Conservation (phyloP, 2,797 vertebrate genomes). For the Fundulus diaphanus region DNA sequence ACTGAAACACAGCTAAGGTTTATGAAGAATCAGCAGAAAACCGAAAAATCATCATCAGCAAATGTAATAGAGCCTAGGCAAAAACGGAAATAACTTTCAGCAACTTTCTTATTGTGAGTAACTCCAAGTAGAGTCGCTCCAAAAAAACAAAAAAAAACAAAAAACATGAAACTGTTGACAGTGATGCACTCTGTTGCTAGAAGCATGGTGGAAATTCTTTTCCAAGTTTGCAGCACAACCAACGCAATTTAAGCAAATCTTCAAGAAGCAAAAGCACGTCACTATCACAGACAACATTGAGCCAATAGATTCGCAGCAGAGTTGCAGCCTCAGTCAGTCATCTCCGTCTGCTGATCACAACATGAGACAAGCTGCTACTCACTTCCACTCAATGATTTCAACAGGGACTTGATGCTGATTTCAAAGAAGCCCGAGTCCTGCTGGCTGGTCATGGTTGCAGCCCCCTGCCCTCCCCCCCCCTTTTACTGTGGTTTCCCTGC, state of each 20-base stretch:
- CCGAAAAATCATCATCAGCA: constrained; percentile 37
- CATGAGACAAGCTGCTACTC: constrained; percentile 81
- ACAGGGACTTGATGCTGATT: constrained; percentile 99
- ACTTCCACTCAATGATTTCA: constrained; percentile 99
- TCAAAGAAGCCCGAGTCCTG: constrained; percentile 99
- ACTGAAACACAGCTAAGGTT: constrained; percentile 19
- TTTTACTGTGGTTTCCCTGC: constrained; percentile 51
- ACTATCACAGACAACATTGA: constrained; percentile 2
- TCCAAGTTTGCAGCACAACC: constrained; percentile 24
- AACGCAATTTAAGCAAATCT: constrained; percentile 5
- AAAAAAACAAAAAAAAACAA: constrained; percentile 38
- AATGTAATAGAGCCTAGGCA: neutral
- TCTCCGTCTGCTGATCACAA: constrained; percentile 27
- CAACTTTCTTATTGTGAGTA: constrained; percentile 7
- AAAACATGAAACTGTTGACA: constrained; percentile 18
- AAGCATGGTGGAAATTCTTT: constrained; percentile 20
- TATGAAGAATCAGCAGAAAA: constrained; percentile 47
- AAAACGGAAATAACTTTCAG: neutral
- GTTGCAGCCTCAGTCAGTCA: constrained; percentile 21
- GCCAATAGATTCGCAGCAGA: constrained; percentile 21
- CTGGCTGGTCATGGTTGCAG: constrained; percentile 94
- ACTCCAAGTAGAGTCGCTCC: neutral
- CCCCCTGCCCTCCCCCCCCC: constrained; percentile 48
- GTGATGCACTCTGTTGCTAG: constrained; percentile 11
- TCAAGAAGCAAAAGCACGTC: constrained; percentile 15